Evolutionary conservation across 2,888 invertebrate genomes (phyloP), one percentile per base, ranked within the genome.

Genomic region (Zootermopsis nevadensis): DNA sequence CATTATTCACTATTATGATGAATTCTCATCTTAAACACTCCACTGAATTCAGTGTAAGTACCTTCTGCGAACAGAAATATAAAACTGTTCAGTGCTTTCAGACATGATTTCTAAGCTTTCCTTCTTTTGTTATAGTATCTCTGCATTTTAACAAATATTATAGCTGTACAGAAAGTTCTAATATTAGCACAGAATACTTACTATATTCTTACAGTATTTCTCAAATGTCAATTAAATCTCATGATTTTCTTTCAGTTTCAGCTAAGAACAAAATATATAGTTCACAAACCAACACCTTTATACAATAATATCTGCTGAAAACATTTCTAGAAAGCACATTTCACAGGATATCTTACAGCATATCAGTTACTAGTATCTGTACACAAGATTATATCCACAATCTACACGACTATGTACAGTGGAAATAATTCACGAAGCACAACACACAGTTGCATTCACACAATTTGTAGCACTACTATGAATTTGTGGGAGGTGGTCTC

Each of bases 401-500:
- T 38, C 74, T 22, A 15, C n/a, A 30, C 27, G 31, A 24, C 15
- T 79, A 79, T 79, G 48, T 79, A 79, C 79, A 79, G 35, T 60
- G 60, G 66, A 79, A 79, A 38, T 4, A 27, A 38, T 38, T 74
- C 35, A n/a, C 38, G 74, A 81, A 24, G 10, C 69, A 81, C 81
- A 74, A 77, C 82, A 82, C 82, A 38, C 35, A 38, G 27, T 22
- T 72, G 42, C 42, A 74, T 76, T 72, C 42, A 31, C 48, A 74
- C 53, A 55, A 48, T 48, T 31, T 53, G 35, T 15, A 69, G 30
- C 79, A 83, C 81, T 83, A 85, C 85, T 86, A 86, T 66, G 86
- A 86, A 82, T 86, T 86, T 31, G 86, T 84, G 42, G 93, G 93
- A 19, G 86, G 86, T 84, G 93, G 93, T 86, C 93, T 91, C 84